Evolutionary conservation across 2,888 invertebrate genomes (phyloP).

Genomic region (Hyposoter dolosus): DNA sequence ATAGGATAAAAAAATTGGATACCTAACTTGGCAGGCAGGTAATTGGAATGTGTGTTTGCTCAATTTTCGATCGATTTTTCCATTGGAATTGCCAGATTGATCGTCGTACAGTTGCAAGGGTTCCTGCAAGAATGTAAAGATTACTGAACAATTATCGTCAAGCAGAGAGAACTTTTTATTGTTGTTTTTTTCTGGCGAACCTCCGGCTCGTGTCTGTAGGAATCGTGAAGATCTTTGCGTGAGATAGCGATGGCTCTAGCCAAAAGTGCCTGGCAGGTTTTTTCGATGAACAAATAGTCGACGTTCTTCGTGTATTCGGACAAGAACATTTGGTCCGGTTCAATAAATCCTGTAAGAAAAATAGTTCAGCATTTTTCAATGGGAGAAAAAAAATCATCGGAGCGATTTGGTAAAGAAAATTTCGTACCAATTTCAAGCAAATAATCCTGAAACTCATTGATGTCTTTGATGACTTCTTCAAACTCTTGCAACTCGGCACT

Average conservation of each 20-base stretch:
- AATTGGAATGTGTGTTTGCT: constrained; percentile 83
- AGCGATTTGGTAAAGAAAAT: neutral
- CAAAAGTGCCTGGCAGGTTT: constrained; percentile 90
- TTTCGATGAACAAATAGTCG: constrained; percentile 91
- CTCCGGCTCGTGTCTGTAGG: constrained; percentile 85
- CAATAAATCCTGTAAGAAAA: constrained; percentile 86
- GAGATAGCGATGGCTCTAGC: constrained; percentile 90
- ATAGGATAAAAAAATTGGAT: constrained; percentile 46
- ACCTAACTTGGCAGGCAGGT: constrained; percentile 86
- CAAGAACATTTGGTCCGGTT: constrained; percentile 87
- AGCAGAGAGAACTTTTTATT: neutral
- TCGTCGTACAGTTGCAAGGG: constrained; percentile 69
- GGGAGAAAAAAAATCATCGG: neutral
- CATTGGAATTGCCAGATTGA: constrained; percentile 67
- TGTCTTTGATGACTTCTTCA: constrained; percentile 87
- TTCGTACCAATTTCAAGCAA: constrained; percentile 85
- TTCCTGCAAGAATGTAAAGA: constrained; percentile 68
- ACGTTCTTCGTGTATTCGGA: constrained; percentile 90
- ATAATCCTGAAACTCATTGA: constrained; percentile 88
- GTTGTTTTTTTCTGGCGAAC: constrained; percentile 74
- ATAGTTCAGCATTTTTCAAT: neutral
- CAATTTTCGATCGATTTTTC: constrained; percentile 76
- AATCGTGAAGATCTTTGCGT: constrained; percentile 92
- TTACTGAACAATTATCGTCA: neutral
- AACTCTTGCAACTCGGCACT: constrained; percentile 90